Conservation (phyloP, 1,140 invertebrate species). For the Gonatopus flavifemur region DNA sequence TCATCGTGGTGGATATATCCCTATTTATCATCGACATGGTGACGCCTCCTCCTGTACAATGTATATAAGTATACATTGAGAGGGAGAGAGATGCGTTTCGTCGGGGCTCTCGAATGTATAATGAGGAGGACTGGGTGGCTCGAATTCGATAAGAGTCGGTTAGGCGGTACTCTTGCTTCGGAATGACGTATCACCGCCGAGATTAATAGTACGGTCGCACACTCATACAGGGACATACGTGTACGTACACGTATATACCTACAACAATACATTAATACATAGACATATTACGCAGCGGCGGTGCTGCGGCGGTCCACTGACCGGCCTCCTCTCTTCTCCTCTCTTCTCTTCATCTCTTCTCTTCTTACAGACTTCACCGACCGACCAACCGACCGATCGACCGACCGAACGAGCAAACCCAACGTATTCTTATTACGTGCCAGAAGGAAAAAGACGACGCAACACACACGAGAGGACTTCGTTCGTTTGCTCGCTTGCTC, state of each 20-base stretch:
- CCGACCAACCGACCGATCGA: too few relatives aligned
- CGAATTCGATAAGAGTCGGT: constrained; percentile 28
- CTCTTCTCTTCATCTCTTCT: too few relatives aligned
- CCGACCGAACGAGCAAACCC: too few relatives aligned
- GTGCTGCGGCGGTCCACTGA: background rate
- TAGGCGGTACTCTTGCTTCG: constrained; percentile 17
- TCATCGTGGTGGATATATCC: constrained; percentile 3
- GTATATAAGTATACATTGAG: constrained; percentile 9
- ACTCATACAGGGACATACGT: constrained; percentile 1
- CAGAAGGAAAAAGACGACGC: too few relatives aligned
- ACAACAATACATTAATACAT: constrained; percentile 1
- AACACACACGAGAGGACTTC: too few relatives aligned
- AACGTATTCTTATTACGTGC: too few relatives aligned
- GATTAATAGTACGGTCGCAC: constrained; percentile 22
- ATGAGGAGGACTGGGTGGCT: constrained; percentile 20
- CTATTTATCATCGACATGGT: constrained; percentile 21
- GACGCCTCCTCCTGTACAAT: constrained; percentile 22
- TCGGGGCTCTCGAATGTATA: constrained; percentile 18
- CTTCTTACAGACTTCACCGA: too few relatives aligned
- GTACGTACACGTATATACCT: background rate
- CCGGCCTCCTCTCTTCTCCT: background rate
- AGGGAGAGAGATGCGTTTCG: constrained; percentile 10
- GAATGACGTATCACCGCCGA: constrained; percentile 21
- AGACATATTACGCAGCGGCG: background rate
- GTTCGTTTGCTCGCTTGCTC: too few relatives aligned